These are phyloP conservation scores for Spodoptera picta DNA, from an alignment of 2,888 invertebrate species.

Conservation along the genomic window DNA sequence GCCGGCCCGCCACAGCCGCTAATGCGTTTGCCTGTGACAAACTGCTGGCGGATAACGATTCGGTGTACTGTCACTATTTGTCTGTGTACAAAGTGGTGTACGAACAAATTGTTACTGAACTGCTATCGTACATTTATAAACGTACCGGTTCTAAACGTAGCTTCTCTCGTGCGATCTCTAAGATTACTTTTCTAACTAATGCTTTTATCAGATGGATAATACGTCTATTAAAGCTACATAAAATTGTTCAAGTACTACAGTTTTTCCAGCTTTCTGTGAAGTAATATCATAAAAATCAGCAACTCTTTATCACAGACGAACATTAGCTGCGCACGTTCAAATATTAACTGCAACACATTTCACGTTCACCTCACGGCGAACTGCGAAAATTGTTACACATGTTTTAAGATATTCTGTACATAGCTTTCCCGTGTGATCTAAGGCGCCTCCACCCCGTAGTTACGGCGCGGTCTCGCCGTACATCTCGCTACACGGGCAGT, in stretches of 20 bases:
- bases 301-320: conserved; percentile 10
- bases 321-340: conserved; percentile 46
- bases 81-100: conserved; percentile 15
- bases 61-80: conserved; percentile 53
- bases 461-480: conserved; percentile 77
- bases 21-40: conserved; percentile 72
- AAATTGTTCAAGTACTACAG: not conserved
- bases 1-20: conserved; percentile 58
- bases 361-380: conserved; percentile 49
- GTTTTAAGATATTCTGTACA: conserved; percentile 62
- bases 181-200: too few relatives aligned
- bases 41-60: conserved; percentile 69
- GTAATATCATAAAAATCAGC: conserved; percentile 12
- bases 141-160: not conserved
- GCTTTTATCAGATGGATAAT: too few relatives aligned
- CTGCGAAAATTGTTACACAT: conserved; percentile 59
- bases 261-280: not conserved
- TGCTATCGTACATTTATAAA: not conserved
- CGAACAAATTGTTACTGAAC: conserved; percentile 22
- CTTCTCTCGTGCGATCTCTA: not conserved
- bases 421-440: conserved; percentile 60
- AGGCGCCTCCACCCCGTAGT: conserved; percentile 63
- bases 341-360: conserved; percentile 53
- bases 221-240: too few relatives aligned
- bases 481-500: conserved; percentile 82